Conservation (phyloP, 2,888 invertebrate species). For the Drosophila meridiana region DNA sequence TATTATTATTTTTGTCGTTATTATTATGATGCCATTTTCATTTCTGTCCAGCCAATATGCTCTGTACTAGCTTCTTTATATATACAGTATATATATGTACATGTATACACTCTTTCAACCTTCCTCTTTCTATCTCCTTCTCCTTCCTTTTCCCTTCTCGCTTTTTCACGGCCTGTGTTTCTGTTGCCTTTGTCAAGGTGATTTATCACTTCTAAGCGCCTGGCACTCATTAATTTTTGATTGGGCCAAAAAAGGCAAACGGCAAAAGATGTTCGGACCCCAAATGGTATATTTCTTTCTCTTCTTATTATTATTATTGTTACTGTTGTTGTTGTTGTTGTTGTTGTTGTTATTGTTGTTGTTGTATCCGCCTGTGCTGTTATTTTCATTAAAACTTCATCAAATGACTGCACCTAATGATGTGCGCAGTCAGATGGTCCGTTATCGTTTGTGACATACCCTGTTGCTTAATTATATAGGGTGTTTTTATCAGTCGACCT, state of each 20-base stretch:
- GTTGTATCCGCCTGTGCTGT: constrained; percentile 24
- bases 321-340: constrained; percentile 7
- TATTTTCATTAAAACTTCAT: constrained; percentile 80
- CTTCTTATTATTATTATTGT: constrained; percentile 24
- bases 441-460: constrained; percentile 36
- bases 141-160: constrained; percentile 1
- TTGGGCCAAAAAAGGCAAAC: constrained; percentile 76
- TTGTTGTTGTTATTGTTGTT: constrained; percentile 17
- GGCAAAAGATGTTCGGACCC: constrained; percentile 58
- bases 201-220: constrained; percentile 82
- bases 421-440: constrained; percentile 40
- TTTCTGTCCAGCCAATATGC: constrained; percentile 29
- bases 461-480: not conserved
- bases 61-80: not conserved
- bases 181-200: constrained; percentile 76
- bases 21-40: constrained; percentile 20
- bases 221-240: constrained; percentile 83
- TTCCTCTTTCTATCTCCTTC: not conserved
- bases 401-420: constrained; percentile 70
- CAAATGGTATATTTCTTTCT: constrained; percentile 32
- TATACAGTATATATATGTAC: not conserved
- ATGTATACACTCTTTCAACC: not conserved
- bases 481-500: no score
- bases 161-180: constrained; percentile 7
- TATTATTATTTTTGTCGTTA: constrained; percentile 53